These are phyloP conservation scores for Murina feae DNA, from an alignment of 2,113 vertebrate species.

Conservation along the genomic window DNA sequence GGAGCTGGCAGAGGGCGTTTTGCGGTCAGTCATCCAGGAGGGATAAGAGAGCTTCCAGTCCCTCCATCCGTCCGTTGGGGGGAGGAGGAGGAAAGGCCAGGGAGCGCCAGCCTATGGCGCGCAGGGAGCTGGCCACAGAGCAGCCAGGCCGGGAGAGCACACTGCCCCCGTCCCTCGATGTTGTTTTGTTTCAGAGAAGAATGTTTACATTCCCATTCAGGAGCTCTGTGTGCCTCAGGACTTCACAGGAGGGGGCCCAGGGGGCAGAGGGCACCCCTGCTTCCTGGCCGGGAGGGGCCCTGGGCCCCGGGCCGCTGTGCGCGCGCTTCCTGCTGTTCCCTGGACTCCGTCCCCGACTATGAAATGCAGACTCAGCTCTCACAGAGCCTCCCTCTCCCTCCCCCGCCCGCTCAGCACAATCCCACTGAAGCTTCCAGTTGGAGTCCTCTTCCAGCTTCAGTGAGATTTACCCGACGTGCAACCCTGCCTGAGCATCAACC, in stretches of 20 bases:
- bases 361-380: too few species aligned
- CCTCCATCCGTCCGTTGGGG: too few species aligned
- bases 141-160: constrained; percentile 51
- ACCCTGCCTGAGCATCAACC: too few species aligned
- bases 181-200: constrained; percentile 2
- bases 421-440: too few species aligned
- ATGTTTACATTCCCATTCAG: constrained; percentile 54
- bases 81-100: constrained; percentile 7
- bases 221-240: constrained; percentile 34
- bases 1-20: not conserved
- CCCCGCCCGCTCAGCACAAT: too few species aligned
- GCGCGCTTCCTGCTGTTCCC: too few species aligned
- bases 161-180: not conserved
- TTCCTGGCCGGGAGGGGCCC: not conserved
- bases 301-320: not conserved
- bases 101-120: not conserved
- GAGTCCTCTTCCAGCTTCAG: too few species aligned
- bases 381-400: too few species aligned
- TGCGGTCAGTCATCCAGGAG: constrained; percentile 21
- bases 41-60: too few species aligned
- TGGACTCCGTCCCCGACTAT: too few species aligned
- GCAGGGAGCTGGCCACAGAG: constrained; percentile 14
- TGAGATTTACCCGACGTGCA: too few species aligned
- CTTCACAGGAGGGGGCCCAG: not conserved
- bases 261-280: not conserved